These are phyloP conservation scores for Drosophila buzzatii DNA, from an alignment of 2,888 invertebrate species.

Conservation along the genomic window DNA sequence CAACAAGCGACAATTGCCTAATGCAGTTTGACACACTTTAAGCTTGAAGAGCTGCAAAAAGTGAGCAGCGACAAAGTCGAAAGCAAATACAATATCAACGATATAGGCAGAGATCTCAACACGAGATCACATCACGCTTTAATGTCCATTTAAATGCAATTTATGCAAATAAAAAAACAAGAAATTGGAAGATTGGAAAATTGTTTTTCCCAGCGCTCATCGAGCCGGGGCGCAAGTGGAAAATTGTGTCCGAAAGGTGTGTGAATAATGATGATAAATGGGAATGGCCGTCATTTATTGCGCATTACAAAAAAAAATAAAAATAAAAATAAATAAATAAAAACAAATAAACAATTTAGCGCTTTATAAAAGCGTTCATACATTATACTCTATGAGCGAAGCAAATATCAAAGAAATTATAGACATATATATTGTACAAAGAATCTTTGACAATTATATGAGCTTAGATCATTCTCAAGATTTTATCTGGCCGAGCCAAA, in stretches of 20 bases:
- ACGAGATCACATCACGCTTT: slow-evolving; percentile 19
- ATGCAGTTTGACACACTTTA: slow-evolving; percentile 79
- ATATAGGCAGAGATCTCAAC: slow-evolving; percentile 7
- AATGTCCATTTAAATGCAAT: slow-evolving; percentile 39
- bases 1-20: slow-evolving; percentile 66
- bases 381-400: not conserved
- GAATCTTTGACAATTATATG: not conserved
- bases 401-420: not conserved
- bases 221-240: slow-evolving; percentile 52
- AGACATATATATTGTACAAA: not conserved
- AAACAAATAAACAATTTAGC: slow-evolving; percentile 35
- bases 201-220: slow-evolving; percentile 37
- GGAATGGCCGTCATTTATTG: slow-evolving; percentile 38
- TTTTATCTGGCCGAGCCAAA: too few species aligned
- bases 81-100: slow-evolving; percentile 1
- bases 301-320: not conserved
- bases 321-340: slow-evolving; percentile 15
- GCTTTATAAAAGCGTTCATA: slow-evolving; percentile 9
- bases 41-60: slow-evolving; percentile 28
- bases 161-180: slow-evolving; percentile 31
- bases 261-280: slow-evolving; percentile 37
- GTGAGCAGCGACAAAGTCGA: slow-evolving; percentile 40
- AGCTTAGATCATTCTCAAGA: not conserved
- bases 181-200: slow-evolving; percentile 50
- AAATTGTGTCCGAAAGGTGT: slow-evolving; percentile 67